Evolutionary conservation across 2,113 vertebrate genomes (phyloP).

Genomic region (Dendrocopos noguchii): DNA sequence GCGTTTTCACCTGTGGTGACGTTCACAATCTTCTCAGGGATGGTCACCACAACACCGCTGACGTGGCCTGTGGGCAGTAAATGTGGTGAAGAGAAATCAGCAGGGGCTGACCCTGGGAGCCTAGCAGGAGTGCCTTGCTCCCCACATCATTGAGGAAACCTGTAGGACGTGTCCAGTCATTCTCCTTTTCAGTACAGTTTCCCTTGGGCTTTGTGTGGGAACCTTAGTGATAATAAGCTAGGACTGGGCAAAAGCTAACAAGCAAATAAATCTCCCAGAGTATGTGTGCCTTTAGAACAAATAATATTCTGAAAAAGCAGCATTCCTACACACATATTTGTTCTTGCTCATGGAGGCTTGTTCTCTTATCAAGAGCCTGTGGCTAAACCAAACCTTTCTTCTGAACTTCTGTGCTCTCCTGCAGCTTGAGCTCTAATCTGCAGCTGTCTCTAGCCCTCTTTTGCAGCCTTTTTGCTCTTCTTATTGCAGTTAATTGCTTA

Average conservation of each 20-base stretch:
- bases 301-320: not conserved
- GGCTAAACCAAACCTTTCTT: not conserved
- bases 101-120: not conserved
- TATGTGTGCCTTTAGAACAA: not conserved
- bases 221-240: not conserved
- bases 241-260: not conserved
- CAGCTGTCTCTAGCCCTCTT: not conserved
- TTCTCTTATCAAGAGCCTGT: not conserved
- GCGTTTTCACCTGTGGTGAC: conserved; percentile 36
- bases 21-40: conserved; percentile 51
- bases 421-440: not conserved
- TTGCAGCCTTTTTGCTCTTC: not conserved
- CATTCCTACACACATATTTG: not conserved
- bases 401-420: not conserved
- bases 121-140: rapidly evolving
- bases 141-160: rapidly evolving
- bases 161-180: rapidly evolving
- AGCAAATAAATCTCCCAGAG: not conserved
- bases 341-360: not conserved
- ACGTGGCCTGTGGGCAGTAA: conserved; percentile 36
- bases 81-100: not conserved
- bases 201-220: not conserved
- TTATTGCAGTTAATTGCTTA: not conserved
- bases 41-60: conserved; percentile 1
- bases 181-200: not conserved